These are phyloP conservation scores for Erinaceus europaeus DNA, from an alignment of 2,113 vertebrate genomes.

Conservation along the genomic window DNA sequence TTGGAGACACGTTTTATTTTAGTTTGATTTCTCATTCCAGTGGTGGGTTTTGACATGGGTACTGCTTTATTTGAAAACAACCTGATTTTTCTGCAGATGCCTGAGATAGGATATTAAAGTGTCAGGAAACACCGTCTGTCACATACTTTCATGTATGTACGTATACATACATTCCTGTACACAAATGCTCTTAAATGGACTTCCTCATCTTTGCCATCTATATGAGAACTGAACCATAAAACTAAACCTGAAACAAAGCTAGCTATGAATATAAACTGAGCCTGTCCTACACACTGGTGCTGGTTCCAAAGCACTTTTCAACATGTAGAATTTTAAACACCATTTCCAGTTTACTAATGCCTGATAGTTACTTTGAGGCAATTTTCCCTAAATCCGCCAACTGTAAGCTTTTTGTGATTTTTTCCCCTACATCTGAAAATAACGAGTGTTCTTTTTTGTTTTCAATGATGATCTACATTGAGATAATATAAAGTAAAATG, in stretches of 20 bases:
- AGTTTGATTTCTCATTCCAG: slow-evolving; percentile 18
- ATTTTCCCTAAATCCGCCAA: background rate
- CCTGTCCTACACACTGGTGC: background rate
- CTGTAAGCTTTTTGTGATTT: background rate
- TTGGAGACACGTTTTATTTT: background rate
- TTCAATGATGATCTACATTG: background rate
- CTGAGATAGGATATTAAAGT: slow-evolving; percentile 18
- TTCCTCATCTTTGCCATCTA: background rate
- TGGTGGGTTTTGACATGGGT: slow-evolving; percentile 20
- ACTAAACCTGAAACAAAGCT: slow-evolving; percentile 8
- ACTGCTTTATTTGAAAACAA: slow-evolving; percentile 49
- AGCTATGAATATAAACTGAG: background rate
- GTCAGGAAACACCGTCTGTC: background rate
- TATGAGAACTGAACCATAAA: background rate
- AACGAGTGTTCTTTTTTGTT: background rate
- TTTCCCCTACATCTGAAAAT: background rate
- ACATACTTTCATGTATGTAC: background rate
- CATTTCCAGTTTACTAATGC: background rate
- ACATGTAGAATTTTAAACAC: background rate
- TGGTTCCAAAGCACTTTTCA: background rate
- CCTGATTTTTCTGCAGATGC: background rate
- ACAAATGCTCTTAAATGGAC: background rate
- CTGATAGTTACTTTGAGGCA: background rate
- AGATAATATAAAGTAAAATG: background rate
- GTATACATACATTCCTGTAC: background rate